phyloP scores from a whole-genome alignment of 92 coral and sea anemone genomes.

The Galaxea fascicularis region DNA sequence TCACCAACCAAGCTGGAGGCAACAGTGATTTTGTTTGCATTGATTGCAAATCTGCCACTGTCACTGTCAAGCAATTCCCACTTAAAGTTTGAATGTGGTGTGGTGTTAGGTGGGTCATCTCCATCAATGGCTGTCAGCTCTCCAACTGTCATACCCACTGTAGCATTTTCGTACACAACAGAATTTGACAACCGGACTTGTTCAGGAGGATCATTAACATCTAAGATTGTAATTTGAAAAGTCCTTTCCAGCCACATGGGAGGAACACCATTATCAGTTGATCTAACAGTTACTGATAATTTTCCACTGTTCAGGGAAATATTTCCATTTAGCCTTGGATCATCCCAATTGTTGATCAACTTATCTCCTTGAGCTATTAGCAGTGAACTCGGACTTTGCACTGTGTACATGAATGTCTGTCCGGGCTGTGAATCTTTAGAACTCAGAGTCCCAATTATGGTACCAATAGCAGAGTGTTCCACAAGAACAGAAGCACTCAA shows the following conservation, averaged over 20 bases:
- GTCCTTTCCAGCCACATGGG: conserved; percentile 75
- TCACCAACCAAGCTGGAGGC: conserved; percentile 74
- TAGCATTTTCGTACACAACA: conserved; percentile 75
- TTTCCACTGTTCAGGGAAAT: conserved; percentile 56
- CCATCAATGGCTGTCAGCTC: conserved; percentile 82
- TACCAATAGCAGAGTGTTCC: conserved; percentile 77
- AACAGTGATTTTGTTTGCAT: conserved; percentile 65
- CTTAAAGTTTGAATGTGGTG: conserved; percentile 68
- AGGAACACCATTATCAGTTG: conserved; percentile 82
- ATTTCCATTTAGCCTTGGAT: conserved; percentile 78
- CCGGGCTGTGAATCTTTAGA: conserved; percentile 77
- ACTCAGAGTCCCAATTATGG: conserved; percentile 71
- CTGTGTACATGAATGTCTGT: conserved; percentile 77
- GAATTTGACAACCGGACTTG: conserved; percentile 70
- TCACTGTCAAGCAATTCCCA: conserved; percentile 72
- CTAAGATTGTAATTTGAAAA: conserved; percentile 59
- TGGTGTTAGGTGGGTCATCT: conserved; percentile 73
- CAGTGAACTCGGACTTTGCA: conserved; percentile 42
- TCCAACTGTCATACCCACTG: conserved; percentile 73
- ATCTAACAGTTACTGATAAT: conserved; percentile 63
- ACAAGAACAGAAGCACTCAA: conserved; percentile 58
- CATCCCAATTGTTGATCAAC: conserved; percentile 74
- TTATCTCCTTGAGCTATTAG: conserved; percentile 64
- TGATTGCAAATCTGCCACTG: conserved; percentile 68
- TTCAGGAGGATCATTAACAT: conserved; percentile 94